A percentile compares a stretch with the other conserved stretches of the same genome.
Evolutionary conservation across 2,888 invertebrate species (phyloP).

Genomic region (Eilema sororculum): DNA sequence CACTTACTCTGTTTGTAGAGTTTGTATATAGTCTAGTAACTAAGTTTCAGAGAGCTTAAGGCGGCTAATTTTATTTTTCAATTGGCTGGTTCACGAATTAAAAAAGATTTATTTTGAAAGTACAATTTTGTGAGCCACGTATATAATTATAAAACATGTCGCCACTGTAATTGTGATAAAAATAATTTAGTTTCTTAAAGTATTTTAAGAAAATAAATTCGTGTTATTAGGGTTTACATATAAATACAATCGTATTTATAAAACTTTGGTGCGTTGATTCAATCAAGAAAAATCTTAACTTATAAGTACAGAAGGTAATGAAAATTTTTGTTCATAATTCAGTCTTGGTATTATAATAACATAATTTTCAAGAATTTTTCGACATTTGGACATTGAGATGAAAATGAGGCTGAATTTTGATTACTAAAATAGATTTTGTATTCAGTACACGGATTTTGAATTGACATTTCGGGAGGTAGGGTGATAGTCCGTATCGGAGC

Average conservation of each 20-base stretch:
- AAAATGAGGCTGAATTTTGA: too few species aligned
- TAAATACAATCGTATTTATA: neutral
- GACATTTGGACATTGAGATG: too few species aligned
- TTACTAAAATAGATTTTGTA: too few species aligned
- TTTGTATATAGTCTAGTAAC: neutral
- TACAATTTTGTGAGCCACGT: neutral
- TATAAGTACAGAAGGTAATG: too few species aligned
- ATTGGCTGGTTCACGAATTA: neutral
- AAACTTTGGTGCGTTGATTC: neutral
- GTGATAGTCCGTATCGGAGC: neutral
- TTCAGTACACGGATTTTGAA: neutral
- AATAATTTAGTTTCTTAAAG: neutral
- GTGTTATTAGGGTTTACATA: neutral
- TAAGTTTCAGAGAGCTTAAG: neutral
- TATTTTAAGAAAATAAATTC: neutral
- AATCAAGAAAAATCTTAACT: neutral
- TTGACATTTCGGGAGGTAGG: neutral
- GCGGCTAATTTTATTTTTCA: neutral
- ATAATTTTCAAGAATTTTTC: too few species aligned
- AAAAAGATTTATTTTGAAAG: neutral
- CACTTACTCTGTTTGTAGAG: too few species aligned
- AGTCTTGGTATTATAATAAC: too few species aligned
- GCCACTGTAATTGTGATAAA: neutral
- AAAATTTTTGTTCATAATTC: too few species aligned
- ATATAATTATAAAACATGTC: neutral